These are phyloP conservation scores for Anagyrus pseudococci DNA, from an alignment of 2,888 invertebrate genomes.

Conservation along the genomic window DNA sequence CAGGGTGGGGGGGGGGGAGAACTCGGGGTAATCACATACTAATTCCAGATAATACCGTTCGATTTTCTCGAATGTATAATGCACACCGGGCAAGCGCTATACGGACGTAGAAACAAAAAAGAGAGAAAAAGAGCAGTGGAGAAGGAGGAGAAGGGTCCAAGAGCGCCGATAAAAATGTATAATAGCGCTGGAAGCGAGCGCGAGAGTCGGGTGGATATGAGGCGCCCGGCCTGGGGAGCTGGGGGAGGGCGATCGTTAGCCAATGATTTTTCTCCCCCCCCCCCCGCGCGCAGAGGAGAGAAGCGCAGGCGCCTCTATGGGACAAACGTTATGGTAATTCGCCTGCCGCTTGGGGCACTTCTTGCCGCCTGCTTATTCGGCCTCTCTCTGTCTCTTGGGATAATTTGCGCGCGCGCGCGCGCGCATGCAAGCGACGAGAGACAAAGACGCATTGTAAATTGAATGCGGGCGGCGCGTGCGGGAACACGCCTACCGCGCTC, in stretches of 20 bases:
- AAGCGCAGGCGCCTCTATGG: constrained; percentile 29
- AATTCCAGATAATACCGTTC: too few species aligned
- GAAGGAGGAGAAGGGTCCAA: too few species aligned
- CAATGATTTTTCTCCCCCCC: constrained; percentile 6
- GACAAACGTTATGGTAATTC: constrained; percentile 10
- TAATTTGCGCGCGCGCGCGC: constrained; percentile 16
- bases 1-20: too few species aligned
- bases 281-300: background rate
- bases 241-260: constrained; percentile 26
- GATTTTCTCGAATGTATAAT: too few species aligned
- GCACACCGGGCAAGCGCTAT: too few species aligned
- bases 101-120: too few species aligned
- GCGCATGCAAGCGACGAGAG: constrained; percentile 35
- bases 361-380: too few species aligned
- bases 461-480: constrained; percentile 45
- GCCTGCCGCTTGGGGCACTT: too few species aligned
- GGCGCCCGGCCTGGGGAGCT: background rate
- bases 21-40: too few species aligned
- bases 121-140: too few species aligned
- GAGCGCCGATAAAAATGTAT: background rate
- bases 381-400: too few species aligned
- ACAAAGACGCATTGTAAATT: constrained; percentile 60
- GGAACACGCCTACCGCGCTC: constrained; percentile 4
- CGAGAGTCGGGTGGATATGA: too few species aligned
- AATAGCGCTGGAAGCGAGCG: background rate